Evolutionary conservation across 2,888 invertebrate genomes (phyloP).

Genomic region (Acronicta alni): DNA sequence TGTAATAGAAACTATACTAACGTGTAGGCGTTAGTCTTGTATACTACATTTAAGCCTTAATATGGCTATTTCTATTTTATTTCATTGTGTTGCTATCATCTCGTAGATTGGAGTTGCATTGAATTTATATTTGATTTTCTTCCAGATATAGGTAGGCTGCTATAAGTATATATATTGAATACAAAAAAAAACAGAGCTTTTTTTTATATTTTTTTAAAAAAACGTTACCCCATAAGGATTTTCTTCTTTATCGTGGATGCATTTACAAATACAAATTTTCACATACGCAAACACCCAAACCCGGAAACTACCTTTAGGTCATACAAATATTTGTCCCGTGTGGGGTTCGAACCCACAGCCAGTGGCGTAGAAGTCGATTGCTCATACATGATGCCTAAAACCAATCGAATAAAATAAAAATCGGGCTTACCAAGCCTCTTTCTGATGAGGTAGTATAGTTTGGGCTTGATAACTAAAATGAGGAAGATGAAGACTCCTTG

Average conservation of each 20-base stretch:
- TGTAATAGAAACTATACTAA: neutral
- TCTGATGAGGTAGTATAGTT: conserved; percentile 90
- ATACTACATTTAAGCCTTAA: conserved; percentile 1
- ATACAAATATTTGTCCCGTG: too few relatives aligned
- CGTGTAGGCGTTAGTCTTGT: too few relatives aligned
- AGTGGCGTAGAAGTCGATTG: too few relatives aligned
- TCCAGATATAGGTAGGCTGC: neutral
- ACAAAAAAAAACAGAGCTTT: too few relatives aligned
- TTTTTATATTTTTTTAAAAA: too few relatives aligned
- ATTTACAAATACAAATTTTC: too few relatives aligned
- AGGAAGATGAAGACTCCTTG: conserved; percentile 93
- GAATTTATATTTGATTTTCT: conserved; percentile 5
- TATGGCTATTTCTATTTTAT: conserved; percentile 11
- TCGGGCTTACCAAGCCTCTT: conserved; percentile 86
- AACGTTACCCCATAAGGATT: too few relatives aligned
- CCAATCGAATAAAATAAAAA: neutral
- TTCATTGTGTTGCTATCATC: conserved; percentile 7
- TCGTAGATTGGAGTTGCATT: conserved; percentile 2
- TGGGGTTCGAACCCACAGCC: too few relatives aligned
- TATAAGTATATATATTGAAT: too few relatives aligned
- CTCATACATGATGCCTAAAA: neutral
- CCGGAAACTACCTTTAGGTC: too few relatives aligned
- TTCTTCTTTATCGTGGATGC: too few relatives aligned
- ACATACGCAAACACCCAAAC: too few relatives aligned
- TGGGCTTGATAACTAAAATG: conserved; percentile 92